Base-by-base conservation (phyloP, 2,888 invertebrate genomes). In the Melikaiella ostensackeni region DNA sequence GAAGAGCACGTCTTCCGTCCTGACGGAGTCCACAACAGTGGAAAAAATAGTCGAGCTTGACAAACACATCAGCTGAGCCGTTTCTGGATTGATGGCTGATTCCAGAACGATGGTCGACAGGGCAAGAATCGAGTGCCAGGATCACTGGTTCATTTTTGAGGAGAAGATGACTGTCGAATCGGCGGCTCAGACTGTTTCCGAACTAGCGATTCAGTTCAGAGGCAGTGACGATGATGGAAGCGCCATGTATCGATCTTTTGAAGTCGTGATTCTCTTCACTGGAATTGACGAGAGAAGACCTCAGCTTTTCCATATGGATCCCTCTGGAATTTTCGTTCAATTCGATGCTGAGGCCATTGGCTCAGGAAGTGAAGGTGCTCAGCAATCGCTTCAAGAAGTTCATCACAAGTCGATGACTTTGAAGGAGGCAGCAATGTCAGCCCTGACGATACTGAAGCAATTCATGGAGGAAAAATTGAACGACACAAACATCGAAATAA, bases 381-480 rank as follows among this genome's bases (percentile, higher is more conserved):
- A 99, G 91, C 99, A 99, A 92, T 98, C 98, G 88, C 92, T 96
- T 64, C 95, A 95, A 88, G 96, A 96, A 89, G 93, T 94, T 77
- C 95, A 94, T 89, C 92, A 93, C 81, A 93, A 93, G 93, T 96
- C 97, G 30, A 98, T 99, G 97, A 97, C 97, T 0, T 92, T 99
- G 74, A 95, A 95, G 82, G 99, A 99, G 92, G 99, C 99, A 0
- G 96, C 97, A 81, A 97, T 97, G 88, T 93, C 97, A 19, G 96
- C 98, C 0, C 93, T 99, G 76, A 97, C 96, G 16, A 99, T 99
- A 86, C 93, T 99, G 30, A 99, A 99, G 91, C 99, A 99, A 92
- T 99, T 99, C 0, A 99, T 99, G 99, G 99, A 99, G 91, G 99
- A 99, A 91, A 99, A 99, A 92, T 92, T 99, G 2, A 99, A 97